Conservation (phyloP, 2,797 vertebrate species). For the Schizopygopsis malacanthus region DNA sequence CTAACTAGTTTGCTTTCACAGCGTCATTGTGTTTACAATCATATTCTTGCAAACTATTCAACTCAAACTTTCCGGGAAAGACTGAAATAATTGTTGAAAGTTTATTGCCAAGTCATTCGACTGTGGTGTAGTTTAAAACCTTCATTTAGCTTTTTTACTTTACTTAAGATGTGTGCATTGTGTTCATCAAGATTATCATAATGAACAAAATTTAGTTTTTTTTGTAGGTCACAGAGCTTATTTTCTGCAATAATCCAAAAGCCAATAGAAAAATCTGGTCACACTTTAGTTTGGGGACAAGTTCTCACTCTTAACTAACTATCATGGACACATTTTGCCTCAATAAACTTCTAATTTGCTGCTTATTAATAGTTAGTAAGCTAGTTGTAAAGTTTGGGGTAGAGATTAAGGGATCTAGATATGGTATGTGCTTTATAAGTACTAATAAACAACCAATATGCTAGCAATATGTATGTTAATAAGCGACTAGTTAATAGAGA, state of each 20-base stretch:
- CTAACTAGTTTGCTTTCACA: background rate
- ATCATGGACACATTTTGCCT: background rate
- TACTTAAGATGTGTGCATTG: background rate
- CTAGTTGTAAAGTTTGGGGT: background rate
- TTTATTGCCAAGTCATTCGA: background rate
- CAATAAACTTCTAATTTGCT: background rate
- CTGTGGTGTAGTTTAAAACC: background rate
- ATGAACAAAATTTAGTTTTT: background rate
- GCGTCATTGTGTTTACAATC: background rate
- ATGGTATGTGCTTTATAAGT: background rate
- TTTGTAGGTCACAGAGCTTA: background rate
- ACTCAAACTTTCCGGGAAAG: background rate
- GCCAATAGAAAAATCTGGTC: background rate
- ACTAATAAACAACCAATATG: background rate
- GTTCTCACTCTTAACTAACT: background rate
- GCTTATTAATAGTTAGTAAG: background rate
- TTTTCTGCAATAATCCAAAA: background rate
- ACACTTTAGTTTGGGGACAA: background rate
- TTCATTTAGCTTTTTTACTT: background rate
- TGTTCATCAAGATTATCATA: background rate
- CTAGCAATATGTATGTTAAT: background rate
- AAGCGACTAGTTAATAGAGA: background rate
- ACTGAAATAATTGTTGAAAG: background rate
- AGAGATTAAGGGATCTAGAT: background rate
- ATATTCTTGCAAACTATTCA: background rate